A percentile compares a stretch with the other conserved stretches of the same genome.
phyloP scores from a whole-genome alignment of 2,888 invertebrate species.

The Pardosa pseudoannulata region DNA sequence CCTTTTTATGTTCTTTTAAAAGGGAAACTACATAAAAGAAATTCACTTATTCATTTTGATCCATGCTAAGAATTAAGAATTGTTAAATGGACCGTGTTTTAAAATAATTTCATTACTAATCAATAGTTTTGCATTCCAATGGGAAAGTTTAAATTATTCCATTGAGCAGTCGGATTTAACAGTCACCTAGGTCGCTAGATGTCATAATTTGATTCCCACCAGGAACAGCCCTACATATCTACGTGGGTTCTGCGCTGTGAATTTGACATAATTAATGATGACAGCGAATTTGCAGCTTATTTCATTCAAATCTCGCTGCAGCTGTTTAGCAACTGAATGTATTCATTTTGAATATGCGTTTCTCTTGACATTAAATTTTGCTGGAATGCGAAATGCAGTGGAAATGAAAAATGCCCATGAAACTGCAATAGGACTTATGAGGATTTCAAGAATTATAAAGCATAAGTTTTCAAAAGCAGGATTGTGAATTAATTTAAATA shows the following conservation, averaged over 20 bases:
- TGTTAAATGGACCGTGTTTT: too few species aligned
- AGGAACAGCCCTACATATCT: conserved; percentile 22
- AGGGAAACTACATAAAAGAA: too few species aligned
- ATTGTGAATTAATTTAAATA: too few species aligned
- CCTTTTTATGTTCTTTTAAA: too few species aligned
- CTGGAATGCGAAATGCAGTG: not conserved
- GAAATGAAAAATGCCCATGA: not conserved
- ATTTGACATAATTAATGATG: conserved; percentile 52
- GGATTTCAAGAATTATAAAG: not conserved
- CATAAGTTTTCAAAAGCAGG: too few species aligned
- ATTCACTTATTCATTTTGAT: too few species aligned
- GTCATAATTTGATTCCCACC: conserved; percentile 43
- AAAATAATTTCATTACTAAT: too few species aligned
- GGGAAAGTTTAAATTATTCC: not conserved
- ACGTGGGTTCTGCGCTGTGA: conserved; percentile 24
- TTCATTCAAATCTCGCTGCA: conserved; percentile 20
- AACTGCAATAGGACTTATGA: not conserved
- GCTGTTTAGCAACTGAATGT: conserved; percentile 30
- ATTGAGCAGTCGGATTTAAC: not conserved
- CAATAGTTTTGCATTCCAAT: too few species aligned
- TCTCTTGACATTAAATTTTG: conserved; percentile 10
- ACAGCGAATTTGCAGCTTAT: conserved; percentile 24
- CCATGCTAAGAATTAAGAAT: too few species aligned
- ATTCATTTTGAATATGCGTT: not conserved
- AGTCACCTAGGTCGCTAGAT: conserved; percentile 23